Evolutionary conservation across 1,140 invertebrate genomes (phyloP).

Genomic region (Chelonus insularis): DNA sequence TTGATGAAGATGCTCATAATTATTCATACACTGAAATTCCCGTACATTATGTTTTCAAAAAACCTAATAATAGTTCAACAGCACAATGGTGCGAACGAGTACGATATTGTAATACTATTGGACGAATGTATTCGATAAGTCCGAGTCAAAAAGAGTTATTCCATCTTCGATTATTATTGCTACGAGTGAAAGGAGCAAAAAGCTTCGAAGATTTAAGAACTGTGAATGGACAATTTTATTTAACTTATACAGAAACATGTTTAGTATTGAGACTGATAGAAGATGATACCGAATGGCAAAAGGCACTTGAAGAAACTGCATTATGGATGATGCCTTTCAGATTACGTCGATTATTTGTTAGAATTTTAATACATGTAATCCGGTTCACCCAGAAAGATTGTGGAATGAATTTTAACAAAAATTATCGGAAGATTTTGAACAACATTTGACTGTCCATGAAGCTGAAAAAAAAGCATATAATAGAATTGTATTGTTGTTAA

Average conservation of each 20-base stretch:
- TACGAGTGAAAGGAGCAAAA: background rate
- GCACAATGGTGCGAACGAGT: no score
- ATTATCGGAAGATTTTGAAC: conserved; percentile 19
- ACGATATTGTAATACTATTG: background rate
- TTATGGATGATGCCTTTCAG: conserved; percentile 20
- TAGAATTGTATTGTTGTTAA: conserved; percentile 7
- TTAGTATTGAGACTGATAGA: background rate
- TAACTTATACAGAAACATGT: background rate
- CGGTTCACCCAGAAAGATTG: conserved; percentile 14
- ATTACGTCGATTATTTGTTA: conserved; percentile 17
- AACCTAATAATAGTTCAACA: no score
- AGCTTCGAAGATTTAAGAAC: background rate
- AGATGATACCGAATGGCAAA: background rate
- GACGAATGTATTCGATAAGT: background rate
- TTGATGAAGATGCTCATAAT: no score
- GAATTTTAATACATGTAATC: conserved; percentile 19
- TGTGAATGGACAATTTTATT: background rate
- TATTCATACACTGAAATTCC: no score
- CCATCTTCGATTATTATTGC: background rate
- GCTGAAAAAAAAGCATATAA: conserved; percentile 14
- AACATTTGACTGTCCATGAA: conserved; percentile 2
- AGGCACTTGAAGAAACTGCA: no score
- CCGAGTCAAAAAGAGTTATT: background rate
- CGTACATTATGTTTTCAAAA: no score
- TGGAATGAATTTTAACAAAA: conserved; percentile 23